phyloP scores from a whole-genome alignment of 2,888 invertebrate genomes.

The Allophyes oxyacanthae region DNA sequence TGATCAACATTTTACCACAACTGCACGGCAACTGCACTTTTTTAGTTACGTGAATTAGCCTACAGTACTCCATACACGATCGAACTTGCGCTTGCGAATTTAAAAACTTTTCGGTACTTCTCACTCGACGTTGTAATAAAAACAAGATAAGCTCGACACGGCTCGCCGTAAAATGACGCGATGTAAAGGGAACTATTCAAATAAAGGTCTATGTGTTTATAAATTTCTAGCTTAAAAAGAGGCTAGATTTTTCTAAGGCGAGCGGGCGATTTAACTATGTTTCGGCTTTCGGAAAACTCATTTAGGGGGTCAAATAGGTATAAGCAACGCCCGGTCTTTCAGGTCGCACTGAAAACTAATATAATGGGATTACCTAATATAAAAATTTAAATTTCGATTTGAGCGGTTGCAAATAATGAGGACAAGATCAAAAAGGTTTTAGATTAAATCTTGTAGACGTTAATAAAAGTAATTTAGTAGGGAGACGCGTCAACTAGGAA shows the following conservation, averaged over 20 bases:
- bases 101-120: too few relatives aligned
- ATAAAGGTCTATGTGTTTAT: slow-evolving; percentile 5
- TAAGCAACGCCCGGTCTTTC: slow-evolving; percentile 4
- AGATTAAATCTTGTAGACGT: slow-evolving; percentile 67
- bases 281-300: slow-evolving; percentile 17
- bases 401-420: slow-evolving; percentile 26
- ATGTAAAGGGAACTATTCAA: too few relatives aligned
- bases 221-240: slow-evolving; percentile 4
- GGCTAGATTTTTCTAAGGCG: slow-evolving; percentile 16
- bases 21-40: too few relatives aligned
- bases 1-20: too few relatives aligned
- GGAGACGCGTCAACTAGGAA: slow-evolving; percentile 67
- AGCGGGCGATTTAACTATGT: slow-evolving; percentile 16
- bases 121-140: too few relatives aligned
- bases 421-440: slow-evolving; percentile 53
- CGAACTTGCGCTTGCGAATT: too few relatives aligned
- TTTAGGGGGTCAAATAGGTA: slow-evolving; percentile 23
- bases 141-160: too few relatives aligned
- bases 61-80: too few relatives aligned
- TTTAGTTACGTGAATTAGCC: too few relatives aligned
- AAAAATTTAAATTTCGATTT: slow-evolving; percentile 33
- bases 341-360: slow-evolving; percentile 4
- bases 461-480: slow-evolving; percentile 74
- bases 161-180: too few relatives aligned
- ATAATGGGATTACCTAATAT: slow-evolving; percentile 14